Evolutionary conservation across 2,888 invertebrate species (phyloP), one percentile per base, ranked within the genome.

Genomic region (Lasioglossum lativentre): DNA sequence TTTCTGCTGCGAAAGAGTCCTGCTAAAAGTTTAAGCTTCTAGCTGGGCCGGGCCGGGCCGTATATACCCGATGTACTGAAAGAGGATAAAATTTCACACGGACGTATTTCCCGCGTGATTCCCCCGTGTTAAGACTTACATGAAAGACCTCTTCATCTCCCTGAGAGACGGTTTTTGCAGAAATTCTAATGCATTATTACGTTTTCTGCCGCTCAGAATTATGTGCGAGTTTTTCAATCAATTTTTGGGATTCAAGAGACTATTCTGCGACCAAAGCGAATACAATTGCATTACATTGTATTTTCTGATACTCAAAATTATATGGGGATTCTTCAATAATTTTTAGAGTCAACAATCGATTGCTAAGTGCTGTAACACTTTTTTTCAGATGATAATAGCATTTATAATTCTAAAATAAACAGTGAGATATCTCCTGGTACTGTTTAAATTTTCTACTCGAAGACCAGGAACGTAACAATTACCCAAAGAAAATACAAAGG

Each of bases 51-150:
- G 63, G 14, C 10, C n/a, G n/a, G 23, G 71, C 47, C 40, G 63
- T 4, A 52, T 52, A 23, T 52, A 52, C 23, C 52, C n/a, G 52
- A 3, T 52, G 0, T 52, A n/a, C 52, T 42, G 66, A 78, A 78
- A 79, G 79, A 68, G 10, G 52, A 59, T 27, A 59, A 42, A 45
- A 75, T 75, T 80, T 71, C 70, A 75, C 45, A 59, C n/a, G 80
- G 40, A 19, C 59, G 59, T 27, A 27, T 59, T 16, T 16, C 16
- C 30, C 27, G 27, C 27, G 27, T 30, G 59, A 59, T 59, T 59
- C 30, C 5, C 27, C 27, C 59, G 59, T 16, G 38, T 30, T 59
- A 42, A 38, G 38, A 78, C 40, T 30, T 56, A 30, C 16, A 14
- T 34, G 19, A 19, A 40, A 19, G 42, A 80, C 6, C 4, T 56